phyloP scores from a whole-genome alignment of 2,113 vertebrate species.

The cattle (Bos taurus) region DNA sequence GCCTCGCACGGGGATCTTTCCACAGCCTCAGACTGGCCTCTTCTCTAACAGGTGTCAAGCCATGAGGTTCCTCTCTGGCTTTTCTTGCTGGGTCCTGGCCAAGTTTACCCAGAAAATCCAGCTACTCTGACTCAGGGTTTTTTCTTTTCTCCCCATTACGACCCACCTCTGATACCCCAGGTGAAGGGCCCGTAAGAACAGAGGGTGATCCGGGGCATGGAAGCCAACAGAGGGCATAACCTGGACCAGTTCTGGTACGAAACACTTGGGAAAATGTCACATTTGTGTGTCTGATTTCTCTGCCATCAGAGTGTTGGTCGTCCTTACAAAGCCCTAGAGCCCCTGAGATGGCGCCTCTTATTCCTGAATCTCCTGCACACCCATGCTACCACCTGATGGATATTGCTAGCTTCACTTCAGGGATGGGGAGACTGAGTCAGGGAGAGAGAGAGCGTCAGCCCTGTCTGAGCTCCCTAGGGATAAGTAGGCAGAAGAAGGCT shows the following conservation, averaged over 20 bases:
- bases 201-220: not conserved
- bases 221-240: not conserved
- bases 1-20: not conserved
- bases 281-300: not conserved
- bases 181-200: not conserved
- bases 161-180: not conserved
- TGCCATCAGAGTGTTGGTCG: not conserved
- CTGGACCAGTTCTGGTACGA: not conserved
- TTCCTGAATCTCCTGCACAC: fast-evolving
- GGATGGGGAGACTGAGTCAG: not conserved
- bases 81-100: not conserved
- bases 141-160: not conserved
- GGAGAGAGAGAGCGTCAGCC: not conserved
- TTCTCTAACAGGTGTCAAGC: not conserved
- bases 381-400: not conserved
- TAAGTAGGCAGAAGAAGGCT: not conserved
- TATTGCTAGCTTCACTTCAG: not conserved
- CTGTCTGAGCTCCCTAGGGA: not conserved
- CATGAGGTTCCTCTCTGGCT: not conserved
- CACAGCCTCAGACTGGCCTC: not conserved
- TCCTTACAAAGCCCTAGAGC: not conserved
- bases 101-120: not conserved
- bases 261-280: not conserved
- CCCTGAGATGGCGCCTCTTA: not conserved
- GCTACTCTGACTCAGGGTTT: not conserved